Evolutionary conservation across 2,113 vertebrate genomes (phyloP).

Genomic region (Rhagologus leucostigma): DNA sequence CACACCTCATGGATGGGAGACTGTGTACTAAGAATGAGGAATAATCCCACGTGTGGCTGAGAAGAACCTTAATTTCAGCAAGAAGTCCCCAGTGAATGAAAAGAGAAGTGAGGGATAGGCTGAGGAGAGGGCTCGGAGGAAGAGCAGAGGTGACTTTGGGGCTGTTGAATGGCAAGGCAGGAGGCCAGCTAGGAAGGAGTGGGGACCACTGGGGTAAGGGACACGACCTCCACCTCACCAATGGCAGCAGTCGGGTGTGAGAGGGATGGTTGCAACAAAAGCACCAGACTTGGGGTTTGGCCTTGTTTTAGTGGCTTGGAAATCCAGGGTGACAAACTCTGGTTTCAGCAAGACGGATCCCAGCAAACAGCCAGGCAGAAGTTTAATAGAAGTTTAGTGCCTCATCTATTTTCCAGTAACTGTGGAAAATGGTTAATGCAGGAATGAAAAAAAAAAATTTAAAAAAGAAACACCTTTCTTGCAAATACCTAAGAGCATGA

Average conservation of each 20-base stretch:
- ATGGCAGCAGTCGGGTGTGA: fast-evolving
- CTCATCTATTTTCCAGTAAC: neutral
- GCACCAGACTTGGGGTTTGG: neutral
- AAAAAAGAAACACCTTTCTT: neutral
- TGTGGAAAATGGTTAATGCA: neutral
- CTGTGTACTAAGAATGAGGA: neutral
- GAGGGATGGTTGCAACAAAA: neutral
- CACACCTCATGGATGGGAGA: neutral
- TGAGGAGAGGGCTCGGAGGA: neutral
- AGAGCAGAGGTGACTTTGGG: neutral
- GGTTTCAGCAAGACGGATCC: neutral
- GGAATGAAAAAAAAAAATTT: neutral
- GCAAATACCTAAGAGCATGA: neutral
- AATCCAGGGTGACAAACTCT: neutral
- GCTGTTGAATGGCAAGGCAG: neutral
- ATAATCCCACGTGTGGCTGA: neutral
- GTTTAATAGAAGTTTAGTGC: neutral
- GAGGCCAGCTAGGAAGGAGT: neutral
- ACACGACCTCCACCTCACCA: fast-evolving
- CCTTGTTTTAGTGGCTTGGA: neutral
- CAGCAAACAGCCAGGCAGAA: neutral
- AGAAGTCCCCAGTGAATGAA: neutral
- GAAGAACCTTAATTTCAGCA: neutral
- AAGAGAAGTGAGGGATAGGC: neutral
- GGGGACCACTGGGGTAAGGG: fast-evolving